A percentile compares a stretch with the other conserved stretches of the same genome.
phyloP scores from a whole-genome alignment of 2,797 vertebrate genomes.

The Rhadinocentrus ornatus region DNA sequence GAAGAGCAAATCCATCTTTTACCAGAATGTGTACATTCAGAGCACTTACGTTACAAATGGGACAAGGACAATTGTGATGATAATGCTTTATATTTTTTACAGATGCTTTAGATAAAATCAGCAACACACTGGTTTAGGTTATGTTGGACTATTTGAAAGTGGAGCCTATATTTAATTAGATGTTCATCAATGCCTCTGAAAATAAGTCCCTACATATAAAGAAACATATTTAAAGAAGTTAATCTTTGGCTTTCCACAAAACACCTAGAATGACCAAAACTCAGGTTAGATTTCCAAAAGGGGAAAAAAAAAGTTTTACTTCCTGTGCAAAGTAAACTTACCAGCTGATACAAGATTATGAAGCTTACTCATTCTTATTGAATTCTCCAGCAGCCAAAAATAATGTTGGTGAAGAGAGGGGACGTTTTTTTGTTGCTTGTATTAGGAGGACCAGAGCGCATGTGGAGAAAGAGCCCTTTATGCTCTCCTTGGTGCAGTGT shows the following conservation, averaged over 20 bases:
- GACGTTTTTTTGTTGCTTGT: conserved; percentile 43
- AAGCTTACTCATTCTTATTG: conserved; percentile 35
- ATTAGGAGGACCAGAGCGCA: conserved; percentile 41
- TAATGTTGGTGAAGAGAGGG: conserved; percentile 56
- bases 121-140: not conserved
- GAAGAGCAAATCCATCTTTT: not conserved
- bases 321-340: conserved; percentile 2
- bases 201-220: not conserved
- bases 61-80: not conserved
- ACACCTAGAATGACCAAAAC: not conserved
- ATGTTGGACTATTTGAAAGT: conserved; percentile 7
- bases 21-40: not conserved
- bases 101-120: conserved; percentile 13
- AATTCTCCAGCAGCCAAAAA: conserved; percentile 54
- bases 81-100: too few relatives aligned
- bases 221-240: not conserved
- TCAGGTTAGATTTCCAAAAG: not conserved
- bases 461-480: conserved; percentile 83
- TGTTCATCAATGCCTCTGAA: not conserved
- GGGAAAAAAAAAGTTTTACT: not conserved
- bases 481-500: conserved; percentile 65
- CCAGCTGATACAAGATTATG: conserved; percentile 28
- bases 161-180: conserved; percentile 40
- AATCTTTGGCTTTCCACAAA: not conserved
- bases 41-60: not conserved